Conservation (phyloP, 2,888 invertebrate species). For the Apamea epomidion region DNA sequence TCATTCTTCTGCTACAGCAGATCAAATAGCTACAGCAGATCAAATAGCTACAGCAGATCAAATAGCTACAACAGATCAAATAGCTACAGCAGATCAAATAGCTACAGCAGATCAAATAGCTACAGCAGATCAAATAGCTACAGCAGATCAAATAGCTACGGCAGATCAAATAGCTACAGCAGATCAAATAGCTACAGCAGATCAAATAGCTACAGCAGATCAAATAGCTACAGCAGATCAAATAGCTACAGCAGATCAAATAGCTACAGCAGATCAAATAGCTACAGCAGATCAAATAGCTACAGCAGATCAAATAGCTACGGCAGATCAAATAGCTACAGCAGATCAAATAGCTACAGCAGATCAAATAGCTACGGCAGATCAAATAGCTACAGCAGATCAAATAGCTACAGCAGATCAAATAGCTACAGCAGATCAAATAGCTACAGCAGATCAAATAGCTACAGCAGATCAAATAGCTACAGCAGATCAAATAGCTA, state of each 20-base stretch:
- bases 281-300: too few relatives aligned
- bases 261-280: conserved; percentile 57
- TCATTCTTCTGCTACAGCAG: conserved; percentile 63
- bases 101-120: too few relatives aligned
- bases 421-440: too few relatives aligned
- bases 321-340: too few relatives aligned
- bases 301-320: conserved; percentile 51
- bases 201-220: conserved; percentile 45
- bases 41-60: conserved; percentile 53
- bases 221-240: conserved; percentile 53
- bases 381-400: conserved; percentile 45
- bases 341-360: conserved; percentile 46
- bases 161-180: conserved; percentile 46
- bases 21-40: conserved; percentile 45
- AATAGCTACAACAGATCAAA: too few relatives aligned
- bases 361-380: conserved; percentile 56
- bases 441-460: conserved; percentile 57
- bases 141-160: too few relatives aligned
- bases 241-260: too few relatives aligned
- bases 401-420: conserved; percentile 53
- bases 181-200: conserved; percentile 56
- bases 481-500: conserved; percentile 51
- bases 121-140: conserved; percentile 51
- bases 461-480: too few relatives aligned
- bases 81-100: conserved; percentile 57